Evolutionary conservation across 2,797 vertebrate genomes (phyloP), one percentile per base, ranked within the genome.

Genomic region (Sebastes cheni): DNA sequence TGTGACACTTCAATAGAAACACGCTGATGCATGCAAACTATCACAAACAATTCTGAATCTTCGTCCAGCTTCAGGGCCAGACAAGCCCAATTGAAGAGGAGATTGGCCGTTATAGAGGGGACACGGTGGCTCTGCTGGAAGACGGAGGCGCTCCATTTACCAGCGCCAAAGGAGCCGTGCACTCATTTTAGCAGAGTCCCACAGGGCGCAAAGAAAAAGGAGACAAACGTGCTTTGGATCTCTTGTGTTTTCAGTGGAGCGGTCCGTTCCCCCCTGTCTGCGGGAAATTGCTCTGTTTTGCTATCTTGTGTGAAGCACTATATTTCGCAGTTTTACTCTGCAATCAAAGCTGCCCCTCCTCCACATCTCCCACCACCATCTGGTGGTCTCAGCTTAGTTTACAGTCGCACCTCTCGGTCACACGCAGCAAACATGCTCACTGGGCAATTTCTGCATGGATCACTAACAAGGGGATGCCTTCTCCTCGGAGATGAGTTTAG

Each of bases 31-130:
- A 67, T 58, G 59, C 77, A 81, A 82, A 77, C 56, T 22, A 59
- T 84, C 60, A 72, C 52, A 59, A 62, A 86, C 69, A 88, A 84
- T 82, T 75, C 68, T 81, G 81, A 84, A 72, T 92, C 79, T 88
- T 87, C 85, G 86, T 91, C 81, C 88, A 87, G 89, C 92, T 83
- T 86, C 77, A 60, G 83, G 46, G 83, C 78, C 81, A 90, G 92
- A 92, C 89, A 93, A 87, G 90, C 85, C 85, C 90, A 92, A 93
- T 92, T 89, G 90, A 82, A 81, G 90, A 81, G 84, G 90, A 92
- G 90, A 94, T 93, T 94, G 91, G 86, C 87, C 89, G 74, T 94
- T 91, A 88, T 86, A 80, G 84, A 84, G 84, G 82, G 80, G 75
- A 66, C 77, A 55, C 55, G 67, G 82, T 67, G 81, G 83, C 84